phyloP scores from a whole-genome alignment of 2,113 vertebrate species.

The Hydrolagus affinis region DNA sequence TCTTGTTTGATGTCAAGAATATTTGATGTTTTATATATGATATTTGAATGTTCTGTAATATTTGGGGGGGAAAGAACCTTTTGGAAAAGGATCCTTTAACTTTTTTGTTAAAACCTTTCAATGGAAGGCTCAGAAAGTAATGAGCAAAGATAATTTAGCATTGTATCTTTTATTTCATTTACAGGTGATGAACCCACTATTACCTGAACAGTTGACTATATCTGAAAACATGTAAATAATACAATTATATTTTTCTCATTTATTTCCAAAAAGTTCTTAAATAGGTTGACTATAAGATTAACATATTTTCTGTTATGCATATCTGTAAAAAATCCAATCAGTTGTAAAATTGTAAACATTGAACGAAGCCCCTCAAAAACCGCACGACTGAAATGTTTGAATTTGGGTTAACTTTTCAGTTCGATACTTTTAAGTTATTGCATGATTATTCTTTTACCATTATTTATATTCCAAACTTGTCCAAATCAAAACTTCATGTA shows the following conservation, averaged over 20 bases:
- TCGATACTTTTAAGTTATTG: neutral
- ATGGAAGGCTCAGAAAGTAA: too few relatives aligned
- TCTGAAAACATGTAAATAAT: neutral
- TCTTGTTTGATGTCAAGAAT: too few relatives aligned
- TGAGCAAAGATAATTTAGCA: too few relatives aligned
- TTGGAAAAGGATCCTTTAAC: too few relatives aligned
- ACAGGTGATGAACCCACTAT: too few relatives aligned
- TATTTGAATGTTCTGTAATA: too few relatives aligned
- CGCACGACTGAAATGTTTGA: neutral
- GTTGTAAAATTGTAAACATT: neutral
- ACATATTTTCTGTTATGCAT: neutral
- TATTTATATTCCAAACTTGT: neutral
- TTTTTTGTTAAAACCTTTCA: too few relatives aligned
- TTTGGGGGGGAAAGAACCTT: too few relatives aligned
- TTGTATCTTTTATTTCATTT: too few relatives aligned
- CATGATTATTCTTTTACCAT: neutral
- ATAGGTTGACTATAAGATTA: neutral
- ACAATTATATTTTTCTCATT: constrained; percentile 18
- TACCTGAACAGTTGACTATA: neutral
- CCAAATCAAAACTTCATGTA: too few relatives aligned
- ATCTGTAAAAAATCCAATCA: neutral
- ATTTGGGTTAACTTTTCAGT: neutral
- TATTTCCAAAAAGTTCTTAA: neutral
- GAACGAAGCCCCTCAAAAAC: neutral
- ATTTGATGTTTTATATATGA: too few relatives aligned